Conservation (phyloP, 92 coral and sea anemone species). For the Chrysogorgia sp. region DNA sequence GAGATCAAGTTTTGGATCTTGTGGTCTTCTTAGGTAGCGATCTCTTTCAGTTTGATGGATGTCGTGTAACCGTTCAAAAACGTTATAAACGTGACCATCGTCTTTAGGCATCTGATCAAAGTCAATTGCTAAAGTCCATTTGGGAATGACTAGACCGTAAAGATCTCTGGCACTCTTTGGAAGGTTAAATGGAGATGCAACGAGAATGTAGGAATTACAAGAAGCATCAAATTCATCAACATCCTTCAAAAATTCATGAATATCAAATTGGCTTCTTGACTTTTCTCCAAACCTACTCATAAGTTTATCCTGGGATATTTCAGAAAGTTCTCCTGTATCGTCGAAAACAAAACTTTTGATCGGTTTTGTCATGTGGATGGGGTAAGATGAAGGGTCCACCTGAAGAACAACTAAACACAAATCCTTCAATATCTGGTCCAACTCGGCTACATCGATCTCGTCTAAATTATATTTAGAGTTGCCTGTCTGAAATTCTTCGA, state of each 20-base stretch:
- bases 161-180: slow-evolving; percentile 55
- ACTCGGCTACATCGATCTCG: slow-evolving; percentile 12
- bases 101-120: slow-evolving; percentile 70
- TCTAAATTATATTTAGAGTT: slow-evolving; percentile 38
- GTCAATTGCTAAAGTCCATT: slow-evolving; percentile 75
- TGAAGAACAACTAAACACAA: slow-evolving; percentile 65
- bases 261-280: slow-evolving; percentile 35
- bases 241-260: slow-evolving; percentile 58
- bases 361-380: slow-evolving; percentile 69
- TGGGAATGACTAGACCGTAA: slow-evolving; percentile 75
- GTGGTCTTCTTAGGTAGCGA: slow-evolving; percentile 64
- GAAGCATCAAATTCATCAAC: slow-evolving; percentile 61
- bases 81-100: slow-evolving; percentile 57
- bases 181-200: slow-evolving; percentile 67
- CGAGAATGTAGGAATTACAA: slow-evolving; percentile 57
- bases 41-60: slow-evolving; percentile 76
- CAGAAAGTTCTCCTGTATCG: slow-evolving; percentile 11
- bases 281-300: slow-evolving; percentile 48
- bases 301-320: slow-evolving; percentile 50
- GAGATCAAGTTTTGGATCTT: slow-evolving; percentile 62
- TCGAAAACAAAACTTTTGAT: slow-evolving; percentile 52
- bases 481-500: slow-evolving; percentile 45
- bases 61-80: slow-evolving; percentile 64
- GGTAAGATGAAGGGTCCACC: slow-evolving; percentile 66
- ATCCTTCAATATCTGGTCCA: slow-evolving; percentile 19